Conservation (phyloP, 2,797 vertebrate species). For the Carcharodon carcharias region DNA sequence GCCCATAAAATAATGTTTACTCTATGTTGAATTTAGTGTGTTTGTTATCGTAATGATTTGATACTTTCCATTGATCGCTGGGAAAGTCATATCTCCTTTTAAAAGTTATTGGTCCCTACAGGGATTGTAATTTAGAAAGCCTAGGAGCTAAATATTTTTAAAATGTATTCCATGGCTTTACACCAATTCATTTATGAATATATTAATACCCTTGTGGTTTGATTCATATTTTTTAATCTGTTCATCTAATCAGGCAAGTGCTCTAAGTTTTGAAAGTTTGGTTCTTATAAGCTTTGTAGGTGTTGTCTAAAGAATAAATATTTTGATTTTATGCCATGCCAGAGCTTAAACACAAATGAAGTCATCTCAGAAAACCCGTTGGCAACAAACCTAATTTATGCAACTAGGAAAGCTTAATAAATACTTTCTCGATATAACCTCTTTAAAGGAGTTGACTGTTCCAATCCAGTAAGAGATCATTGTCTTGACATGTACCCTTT, state of each 20-base stretch:
- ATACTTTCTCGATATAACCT: background rate
- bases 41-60: background rate
- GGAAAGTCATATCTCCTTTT: no score
- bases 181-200: background rate
- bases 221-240: background rate
- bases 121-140: background rate
- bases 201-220: background rate
- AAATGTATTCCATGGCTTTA: background rate
- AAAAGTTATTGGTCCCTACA: no score
- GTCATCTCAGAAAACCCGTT: background rate
- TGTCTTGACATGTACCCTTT: background rate
- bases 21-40: background rate
- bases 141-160: background rate
- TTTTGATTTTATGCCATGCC: background rate
- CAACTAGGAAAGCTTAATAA: background rate
- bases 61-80: background rate
- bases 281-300: background rate
- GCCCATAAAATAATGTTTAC: background rate
- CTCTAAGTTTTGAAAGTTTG: background rate
- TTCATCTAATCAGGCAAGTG: background rate
- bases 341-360: background rate
- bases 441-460: background rate
- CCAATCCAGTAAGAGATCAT: background rate
- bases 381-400: background rate
- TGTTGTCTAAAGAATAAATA: background rate